Base-by-base conservation (phyloP, 2,888 invertebrate species). In the Tridacna crocea region DNA sequence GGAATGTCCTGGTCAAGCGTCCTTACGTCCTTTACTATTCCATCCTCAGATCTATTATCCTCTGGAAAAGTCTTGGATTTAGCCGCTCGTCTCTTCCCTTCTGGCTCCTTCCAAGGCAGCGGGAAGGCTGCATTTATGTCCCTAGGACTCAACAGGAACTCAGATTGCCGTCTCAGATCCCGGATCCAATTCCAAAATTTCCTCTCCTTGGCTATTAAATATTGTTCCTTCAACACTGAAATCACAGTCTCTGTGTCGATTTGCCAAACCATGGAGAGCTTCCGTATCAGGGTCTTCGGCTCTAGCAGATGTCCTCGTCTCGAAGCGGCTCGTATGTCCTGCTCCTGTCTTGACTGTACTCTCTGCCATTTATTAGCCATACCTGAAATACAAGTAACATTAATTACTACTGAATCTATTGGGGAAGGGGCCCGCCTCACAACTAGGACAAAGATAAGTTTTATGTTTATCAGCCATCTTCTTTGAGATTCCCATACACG, bases 311-410 rank as follows among this genome's bases (percentile, higher is more conserved):
- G 65, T 27, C 65, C 65, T 26, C 65, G 10, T 65, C 26, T 6
- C 26, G 65, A 65, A 65, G 65, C 65, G 27, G 24, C 65, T 65
- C 65, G 24, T 10, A 65, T 65, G 24, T 24, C 24, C 65, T 65
- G 65, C 27, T 65, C 26, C 65, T 65, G 65, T 17, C 17, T 22
- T 24, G 65, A 26, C 26, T 65, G 26, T 11, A 24, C 27, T 27
- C 26, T 26, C 17, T 10, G 22, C 65, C 65, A 65, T 26, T 26
- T 27, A 27, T 65, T 27, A 26, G n/a, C 24, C 26, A 65, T 65
- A 15, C 65, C 26, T 65, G 26, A 27, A 65, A 26, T 26, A 24
- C 1, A 6, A 65, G 26, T 65, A 2, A 26, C 24, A 65, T 26
- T 26, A 27, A 26, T 65, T 65, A 65, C 27, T 65, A 26, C 24